A percentile compares a stretch with the other conserved stretches of the same genome.
These are phyloP conservation scores for Ethmia dodecea DNA, from an alignment of 2,888 invertebrate species.

Conservation along the genomic window DNA sequence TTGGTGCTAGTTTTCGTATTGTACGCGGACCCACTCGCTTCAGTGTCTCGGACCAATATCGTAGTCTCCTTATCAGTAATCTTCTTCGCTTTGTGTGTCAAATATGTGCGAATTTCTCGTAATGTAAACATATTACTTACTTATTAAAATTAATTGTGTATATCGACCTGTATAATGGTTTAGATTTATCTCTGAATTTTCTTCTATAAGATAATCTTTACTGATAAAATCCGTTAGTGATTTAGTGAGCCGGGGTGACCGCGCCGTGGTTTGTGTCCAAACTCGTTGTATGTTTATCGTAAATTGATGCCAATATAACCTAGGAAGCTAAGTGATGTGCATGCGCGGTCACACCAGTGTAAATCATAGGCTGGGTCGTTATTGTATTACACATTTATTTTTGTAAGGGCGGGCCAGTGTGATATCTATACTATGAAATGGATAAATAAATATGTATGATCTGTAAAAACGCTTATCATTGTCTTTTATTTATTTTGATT, in stretches of 20 bases:
- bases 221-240: constrained; percentile 55
- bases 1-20: constrained; percentile 69
- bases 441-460: constrained; percentile 78
- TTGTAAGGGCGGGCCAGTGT: constrained; percentile 78
- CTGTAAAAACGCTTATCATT: constrained; percentile 68
- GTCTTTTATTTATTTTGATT: constrained; percentile 52
- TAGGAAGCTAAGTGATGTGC: constrained; percentile 27
- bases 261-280: constrained; percentile 59
- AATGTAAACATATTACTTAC: constrained; percentile 58
- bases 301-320: constrained; percentile 59
- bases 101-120: constrained; percentile 74
- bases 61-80: constrained; percentile 63
- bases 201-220: constrained; percentile 54
- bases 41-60: constrained; percentile 76
- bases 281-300: constrained; percentile 62
- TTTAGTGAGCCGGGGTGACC: constrained; percentile 44
- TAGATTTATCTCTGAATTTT: constrained; percentile 63
- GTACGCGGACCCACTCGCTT: constrained; percentile 65
- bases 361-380: constrained; percentile 59
- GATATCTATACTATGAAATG: constrained; percentile 77
- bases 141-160: constrained; percentile 63
- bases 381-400: constrained; percentile 75
- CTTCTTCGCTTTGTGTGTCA: constrained; percentile 77
- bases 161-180: constrained; percentile 76
- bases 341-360: constrained; percentile 54